Evolutionary conservation across 2,113 vertebrate species (phyloP).

Genomic region (Beaufortia kweichowensis): DNA sequence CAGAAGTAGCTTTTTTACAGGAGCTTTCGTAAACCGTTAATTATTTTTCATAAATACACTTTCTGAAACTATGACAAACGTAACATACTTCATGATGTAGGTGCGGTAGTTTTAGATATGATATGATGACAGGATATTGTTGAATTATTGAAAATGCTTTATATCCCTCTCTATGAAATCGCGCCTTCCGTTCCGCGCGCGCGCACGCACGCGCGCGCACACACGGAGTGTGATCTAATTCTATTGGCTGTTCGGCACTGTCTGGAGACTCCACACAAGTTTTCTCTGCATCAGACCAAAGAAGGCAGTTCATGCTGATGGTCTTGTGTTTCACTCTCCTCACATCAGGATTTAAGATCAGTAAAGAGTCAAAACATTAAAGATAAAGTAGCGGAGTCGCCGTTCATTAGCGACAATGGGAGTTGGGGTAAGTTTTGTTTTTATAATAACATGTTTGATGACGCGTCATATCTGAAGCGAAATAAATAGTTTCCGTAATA

Average conservation of each 20-base stretch:
- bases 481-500: too few relatives aligned
- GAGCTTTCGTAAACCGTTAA: too few relatives aligned
- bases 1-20: too few relatives aligned
- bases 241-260: conserved; percentile 9
- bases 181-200: background rate
- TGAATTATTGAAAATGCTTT: too few relatives aligned
- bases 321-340: background rate
- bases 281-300: background rate
- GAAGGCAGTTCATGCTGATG: background rate
- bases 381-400: background rate
- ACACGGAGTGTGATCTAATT: background rate
- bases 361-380: conserved; percentile 4
- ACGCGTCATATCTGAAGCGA: background rate
- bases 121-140: too few relatives aligned
- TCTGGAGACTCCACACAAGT: background rate
- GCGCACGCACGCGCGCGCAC: background rate
- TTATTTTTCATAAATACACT: too few relatives aligned
- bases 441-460: background rate
- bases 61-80: too few relatives aligned
- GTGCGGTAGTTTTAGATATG: too few relatives aligned
- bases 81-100: too few relatives aligned
- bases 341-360: too few relatives aligned
- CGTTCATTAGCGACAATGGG: conserved; percentile 38
- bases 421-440: conserved; percentile 47
- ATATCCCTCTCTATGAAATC: background rate